Base-by-base conservation (phyloP, 2,113 vertebrate genomes). In the Lutjanus erythropterus region DNA sequence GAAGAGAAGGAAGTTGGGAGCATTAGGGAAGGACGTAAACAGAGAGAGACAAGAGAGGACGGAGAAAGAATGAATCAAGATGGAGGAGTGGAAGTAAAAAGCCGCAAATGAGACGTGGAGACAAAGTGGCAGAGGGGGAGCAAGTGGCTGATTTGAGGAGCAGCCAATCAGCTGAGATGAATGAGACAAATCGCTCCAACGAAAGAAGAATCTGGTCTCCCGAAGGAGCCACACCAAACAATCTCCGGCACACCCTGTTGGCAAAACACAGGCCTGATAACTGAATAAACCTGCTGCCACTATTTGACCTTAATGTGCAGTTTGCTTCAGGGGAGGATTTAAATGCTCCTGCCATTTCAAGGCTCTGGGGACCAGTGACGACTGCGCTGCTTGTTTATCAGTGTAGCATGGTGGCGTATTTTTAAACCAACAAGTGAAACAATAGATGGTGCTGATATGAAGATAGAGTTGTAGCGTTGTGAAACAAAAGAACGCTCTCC, bases 241-340 rank as follows among this genome's bases (percentile, higher is more conserved):
- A 88, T 84, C 55, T 37, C 79, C 9, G 75, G 64, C 86, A 89
- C 55, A 55, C 58, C 82, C 73, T 73, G 84, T 83, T 92, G 81
- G 86, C 90, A 86, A 90, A 93, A 82, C 84, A 78, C 78, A 15
- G 39, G 46, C 47, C 41, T 56, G 88, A 85, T 81, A 82, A 87
- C 82, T 25, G 70, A 81, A 66, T 69, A 73, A 84, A 89, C 87
- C 84, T 79, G 81, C 81, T 84, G 84, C 81, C 75, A 84, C 77
- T 14, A 6, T 87, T 79, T 86, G 78, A 86, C 90, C 87, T 81
- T 87, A 92, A 86, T 86, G 80, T 58, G 74, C 70, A 11, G 35
- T 62, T 71, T 39, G 55, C 83, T 81, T 77, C 53, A 70, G 83
- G 78, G 78, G 59, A 88, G 67, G 67, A 84, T 88, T 89, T 86